phyloP scores from a whole-genome alignment of 2,888 invertebrate genomes.

The Phlogophora meticulosa region DNA sequence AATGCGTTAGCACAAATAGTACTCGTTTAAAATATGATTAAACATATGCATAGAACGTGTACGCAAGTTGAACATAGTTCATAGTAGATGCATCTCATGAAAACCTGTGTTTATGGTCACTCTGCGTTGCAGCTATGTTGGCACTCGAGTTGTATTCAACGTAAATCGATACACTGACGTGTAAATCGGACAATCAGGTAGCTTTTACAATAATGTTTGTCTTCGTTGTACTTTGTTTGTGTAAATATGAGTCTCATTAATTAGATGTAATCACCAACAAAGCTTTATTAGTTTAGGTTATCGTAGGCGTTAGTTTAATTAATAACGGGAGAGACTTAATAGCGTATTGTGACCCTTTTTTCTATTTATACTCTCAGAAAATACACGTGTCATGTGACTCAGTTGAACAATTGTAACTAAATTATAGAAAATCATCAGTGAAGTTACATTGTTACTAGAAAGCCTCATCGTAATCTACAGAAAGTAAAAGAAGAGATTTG shows the following conservation, averaged over 20 bases:
- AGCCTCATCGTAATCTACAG: not conserved
- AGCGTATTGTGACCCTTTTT: conserved; percentile 41
- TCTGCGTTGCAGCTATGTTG: conserved; percentile 26
- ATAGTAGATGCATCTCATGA: conserved; percentile 36
- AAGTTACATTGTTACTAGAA: conserved; percentile 15
- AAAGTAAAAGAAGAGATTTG: not conserved
- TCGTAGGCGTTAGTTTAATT: conserved; percentile 58
- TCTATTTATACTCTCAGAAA: conserved; percentile 19
- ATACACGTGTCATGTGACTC: not conserved
- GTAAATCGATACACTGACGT: conserved; percentile 26
- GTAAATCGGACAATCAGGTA: conserved; percentile 34
- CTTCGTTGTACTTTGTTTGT: conserved; percentile 62
- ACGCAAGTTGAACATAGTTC: conserved; percentile 58
- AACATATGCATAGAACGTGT: conserved; percentile 44
- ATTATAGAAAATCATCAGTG: conserved; percentile 5
- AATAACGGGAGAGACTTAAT: conserved; percentile 59
- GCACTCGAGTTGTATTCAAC: conserved; percentile 38
- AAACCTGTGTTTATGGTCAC: conserved; percentile 34
- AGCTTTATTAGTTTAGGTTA: conserved; percentile 88
- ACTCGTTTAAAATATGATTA: conserved; percentile 59
- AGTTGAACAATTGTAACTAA: conserved; percentile 5
- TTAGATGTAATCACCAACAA: conserved; percentile 80
- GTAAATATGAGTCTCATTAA: conserved; percentile 77
- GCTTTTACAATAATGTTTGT: conserved; percentile 35
- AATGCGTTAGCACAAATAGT: conserved; percentile 71